Conservation (phyloP, 2,797 vertebrate species). For the Coregonus sp. region DNA sequence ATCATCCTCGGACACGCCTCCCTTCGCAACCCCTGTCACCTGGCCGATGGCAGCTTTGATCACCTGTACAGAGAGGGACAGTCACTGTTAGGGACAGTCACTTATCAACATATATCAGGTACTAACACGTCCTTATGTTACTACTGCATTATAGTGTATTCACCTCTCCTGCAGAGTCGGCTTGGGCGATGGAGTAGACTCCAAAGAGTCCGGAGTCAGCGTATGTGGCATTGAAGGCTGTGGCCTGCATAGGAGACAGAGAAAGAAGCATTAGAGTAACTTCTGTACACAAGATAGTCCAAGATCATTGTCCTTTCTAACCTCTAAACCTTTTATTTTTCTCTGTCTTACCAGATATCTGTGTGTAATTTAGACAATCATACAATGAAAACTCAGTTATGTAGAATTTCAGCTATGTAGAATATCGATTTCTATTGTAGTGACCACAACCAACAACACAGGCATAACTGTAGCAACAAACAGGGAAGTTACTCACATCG, state of each 20-base stretch:
- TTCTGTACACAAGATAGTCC: background rate
- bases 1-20: conserved; percentile 78
- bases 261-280: background rate
- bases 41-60: conserved; percentile 86
- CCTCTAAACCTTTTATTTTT: background rate
- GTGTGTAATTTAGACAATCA: background rate
- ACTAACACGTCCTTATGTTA: background rate
- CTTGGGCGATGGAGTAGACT: conserved; percentile 85
- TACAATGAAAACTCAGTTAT: background rate
- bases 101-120: background rate
- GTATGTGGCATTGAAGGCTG: conserved; percentile 87
- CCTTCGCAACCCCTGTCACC: conserved; percentile 80
- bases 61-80: conserved; percentile 71
- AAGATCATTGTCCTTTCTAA: background rate
- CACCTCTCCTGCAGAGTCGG: conserved; percentile 80
- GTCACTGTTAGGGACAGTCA: background rate
- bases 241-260: conserved; percentile 72
- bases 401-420: background rate
- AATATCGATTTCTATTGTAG: background rate
- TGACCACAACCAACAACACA: conserved; percentile 2
- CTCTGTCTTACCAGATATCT: background rate
- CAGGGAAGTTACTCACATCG: conserved; percentile 78
- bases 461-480: background rate
- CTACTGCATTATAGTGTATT: conserved; percentile 39
- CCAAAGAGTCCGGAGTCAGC: conserved; percentile 93